Evolutionary conservation across 2,113 vertebrate species (phyloP).

Genomic region (Tenebrosternarchus preto): DNA sequence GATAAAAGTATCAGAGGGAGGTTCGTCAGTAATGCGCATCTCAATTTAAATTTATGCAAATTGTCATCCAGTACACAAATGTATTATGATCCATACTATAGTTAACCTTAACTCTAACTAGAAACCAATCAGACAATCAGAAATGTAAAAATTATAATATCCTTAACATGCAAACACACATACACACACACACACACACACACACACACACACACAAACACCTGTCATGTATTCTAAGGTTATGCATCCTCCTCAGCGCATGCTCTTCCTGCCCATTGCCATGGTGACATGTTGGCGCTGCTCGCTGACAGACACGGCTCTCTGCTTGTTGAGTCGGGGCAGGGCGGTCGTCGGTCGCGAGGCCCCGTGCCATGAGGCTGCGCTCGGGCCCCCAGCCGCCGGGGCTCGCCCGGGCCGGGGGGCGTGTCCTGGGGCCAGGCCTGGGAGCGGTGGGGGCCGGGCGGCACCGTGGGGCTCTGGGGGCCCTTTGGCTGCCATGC

Average conservation of each 20-base stretch:
- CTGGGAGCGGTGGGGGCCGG: slow-evolving; percentile 44
- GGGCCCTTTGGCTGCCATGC: slow-evolving; percentile 54
- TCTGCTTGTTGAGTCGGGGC: slow-evolving; percentile 59
- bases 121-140: background rate
- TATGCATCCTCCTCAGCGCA: slow-evolving; percentile 24
- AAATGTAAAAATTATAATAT: background rate
- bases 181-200: background rate
- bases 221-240: background rate
- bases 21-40: background rate
- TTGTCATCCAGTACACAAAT: too few relatives aligned
- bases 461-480: slow-evolving; percentile 50
- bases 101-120: too few relatives aligned
- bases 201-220: background rate
- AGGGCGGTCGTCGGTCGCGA: slow-evolving; percentile 46
- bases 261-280: slow-evolving; percentile 63
- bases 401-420: slow-evolving; percentile 14
- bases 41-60: background rate
- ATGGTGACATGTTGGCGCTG: slow-evolving; percentile 60
- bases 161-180: too few relatives aligned
- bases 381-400: slow-evolving; percentile 28
- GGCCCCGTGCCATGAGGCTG: slow-evolving; percentile 47
- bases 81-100: too few relatives aligned
- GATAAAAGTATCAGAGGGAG: background rate
- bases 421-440: slow-evolving; percentile 30
- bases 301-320: slow-evolving; percentile 56